Evolutionary conservation across 1,140 invertebrate species (phyloP).

Genomic region (Zelostemma sp.): DNA sequence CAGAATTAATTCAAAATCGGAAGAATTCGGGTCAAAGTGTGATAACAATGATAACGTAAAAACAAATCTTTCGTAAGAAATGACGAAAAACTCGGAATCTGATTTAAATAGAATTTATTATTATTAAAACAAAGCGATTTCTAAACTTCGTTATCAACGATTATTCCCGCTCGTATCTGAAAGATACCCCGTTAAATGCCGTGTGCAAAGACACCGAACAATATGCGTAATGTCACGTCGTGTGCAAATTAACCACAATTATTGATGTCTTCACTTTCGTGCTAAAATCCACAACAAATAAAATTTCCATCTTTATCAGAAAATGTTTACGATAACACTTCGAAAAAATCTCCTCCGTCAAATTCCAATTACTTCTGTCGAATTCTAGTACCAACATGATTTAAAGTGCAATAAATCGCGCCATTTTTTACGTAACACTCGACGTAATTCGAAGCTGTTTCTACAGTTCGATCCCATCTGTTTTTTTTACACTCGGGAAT

Average conservation of each 20-base stretch:
- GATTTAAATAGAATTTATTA: too few species aligned
- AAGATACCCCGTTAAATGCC: conserved; percentile 15
- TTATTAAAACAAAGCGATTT: too few species aligned
- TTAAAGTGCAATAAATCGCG: too few species aligned
- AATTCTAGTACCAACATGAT: not conserved
- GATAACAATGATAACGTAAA: not conserved
- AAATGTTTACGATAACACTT: not conserved
- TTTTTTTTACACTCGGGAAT: too few species aligned
- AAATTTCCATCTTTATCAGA: too few species aligned
- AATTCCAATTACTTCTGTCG: not conserved
- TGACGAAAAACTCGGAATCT: too few species aligned
- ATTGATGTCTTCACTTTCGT: too few species aligned
- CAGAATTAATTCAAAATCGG: not conserved
- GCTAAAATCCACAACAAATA: too few species aligned
- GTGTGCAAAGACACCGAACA: conserved; percentile 18
- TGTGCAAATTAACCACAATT: not conserved
- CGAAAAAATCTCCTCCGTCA: not conserved
- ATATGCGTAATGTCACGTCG: conserved; percentile 3
- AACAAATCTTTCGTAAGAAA: not conserved
- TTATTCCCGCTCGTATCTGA: conserved; percentile 22
- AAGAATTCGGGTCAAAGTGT: too few species aligned
- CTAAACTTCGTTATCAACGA: conserved; percentile 6
- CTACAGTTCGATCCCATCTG: too few species aligned
- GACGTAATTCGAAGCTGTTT: too few species aligned
- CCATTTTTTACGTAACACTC: too few species aligned